Evolutionary conservation across 2,888 invertebrate species (phyloP).

Genomic region (Tethea ocularis): DNA sequence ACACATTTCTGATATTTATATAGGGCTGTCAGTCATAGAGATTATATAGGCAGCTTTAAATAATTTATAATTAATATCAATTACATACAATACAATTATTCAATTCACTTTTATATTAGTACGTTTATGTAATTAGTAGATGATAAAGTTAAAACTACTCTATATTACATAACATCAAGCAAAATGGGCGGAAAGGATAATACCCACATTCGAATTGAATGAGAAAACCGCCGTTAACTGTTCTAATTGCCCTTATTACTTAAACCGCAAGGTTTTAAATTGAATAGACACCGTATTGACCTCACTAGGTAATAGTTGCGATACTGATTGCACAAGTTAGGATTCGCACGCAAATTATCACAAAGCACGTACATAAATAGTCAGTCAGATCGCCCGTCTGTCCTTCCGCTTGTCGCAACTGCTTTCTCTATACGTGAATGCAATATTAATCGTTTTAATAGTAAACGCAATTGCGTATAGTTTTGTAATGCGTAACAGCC

Average conservation of each 20-base stretch:
- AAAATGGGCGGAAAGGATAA: not conserved
- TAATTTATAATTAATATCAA: too few species aligned
- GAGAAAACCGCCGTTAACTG: conserved; percentile 20
- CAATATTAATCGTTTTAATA: conserved; percentile 43
- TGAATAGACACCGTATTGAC: conserved; percentile 20
- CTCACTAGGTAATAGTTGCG: conserved; percentile 19
- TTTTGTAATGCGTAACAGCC: conserved; percentile 37
- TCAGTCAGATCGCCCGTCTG: conserved; percentile 44
- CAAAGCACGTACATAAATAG: conserved; percentile 57
- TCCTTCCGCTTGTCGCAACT: conserved; percentile 65
- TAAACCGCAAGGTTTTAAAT: conserved; percentile 33
- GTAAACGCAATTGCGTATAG: conserved; percentile 30
- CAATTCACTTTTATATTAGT: too few species aligned
- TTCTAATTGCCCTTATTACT: conserved; percentile 25
- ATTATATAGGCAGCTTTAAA: too few species aligned
- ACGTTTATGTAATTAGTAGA: too few species aligned
- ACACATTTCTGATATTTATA: too few species aligned
- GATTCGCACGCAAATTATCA: conserved; percentile 49
- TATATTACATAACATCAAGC: not conserved
- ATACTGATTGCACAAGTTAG: conserved; percentile 47
- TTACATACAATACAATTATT: too few species aligned
- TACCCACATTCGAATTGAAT: conserved; percentile 28
- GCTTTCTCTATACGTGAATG: conserved; percentile 75
- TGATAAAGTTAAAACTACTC: not conserved
- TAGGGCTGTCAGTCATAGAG: too few species aligned